Evolutionary conservation across 2,797 vertebrate genomes (phyloP).

Genomic region (Hirundo rustica): DNA sequence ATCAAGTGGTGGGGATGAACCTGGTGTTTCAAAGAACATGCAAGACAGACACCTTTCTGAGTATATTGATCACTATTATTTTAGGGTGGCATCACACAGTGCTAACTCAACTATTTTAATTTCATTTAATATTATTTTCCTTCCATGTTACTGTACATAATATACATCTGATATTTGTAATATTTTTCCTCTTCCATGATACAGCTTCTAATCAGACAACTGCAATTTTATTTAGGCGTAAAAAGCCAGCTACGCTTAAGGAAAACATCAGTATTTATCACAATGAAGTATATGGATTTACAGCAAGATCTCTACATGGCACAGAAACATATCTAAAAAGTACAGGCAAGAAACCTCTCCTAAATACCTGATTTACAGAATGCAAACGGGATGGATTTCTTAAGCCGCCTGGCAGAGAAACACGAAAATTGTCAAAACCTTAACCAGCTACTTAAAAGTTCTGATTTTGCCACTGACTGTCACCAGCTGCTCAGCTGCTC

Average conservation of each 20-base stretch:
- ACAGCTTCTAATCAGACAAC: neutral
- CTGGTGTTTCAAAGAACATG: neutral
- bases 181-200: neutral
- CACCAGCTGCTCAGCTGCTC: neutral
- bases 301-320: neutral
- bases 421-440: neutral
- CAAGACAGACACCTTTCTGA: neutral
- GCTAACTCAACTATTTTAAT: conserved; percentile 26
- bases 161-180: neutral
- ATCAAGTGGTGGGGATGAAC: neutral
- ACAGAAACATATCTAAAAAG: neutral
- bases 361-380: neutral
- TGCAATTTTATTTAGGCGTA: neutral
- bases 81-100: neutral
- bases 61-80: neutral
- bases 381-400: neutral
- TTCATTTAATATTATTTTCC: conserved; percentile 33
- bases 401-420: neutral
- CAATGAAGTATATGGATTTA: neutral
- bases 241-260: neutral
- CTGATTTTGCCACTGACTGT: neutral
- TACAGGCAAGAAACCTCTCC: neutral
- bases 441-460: neutral
- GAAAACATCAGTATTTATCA: neutral
- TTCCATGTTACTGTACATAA: neutral